These are phyloP conservation scores for Rhynchotus rufescens DNA, from an alignment of 2,797 vertebrate genomes.

Conservation along the genomic window DNA sequence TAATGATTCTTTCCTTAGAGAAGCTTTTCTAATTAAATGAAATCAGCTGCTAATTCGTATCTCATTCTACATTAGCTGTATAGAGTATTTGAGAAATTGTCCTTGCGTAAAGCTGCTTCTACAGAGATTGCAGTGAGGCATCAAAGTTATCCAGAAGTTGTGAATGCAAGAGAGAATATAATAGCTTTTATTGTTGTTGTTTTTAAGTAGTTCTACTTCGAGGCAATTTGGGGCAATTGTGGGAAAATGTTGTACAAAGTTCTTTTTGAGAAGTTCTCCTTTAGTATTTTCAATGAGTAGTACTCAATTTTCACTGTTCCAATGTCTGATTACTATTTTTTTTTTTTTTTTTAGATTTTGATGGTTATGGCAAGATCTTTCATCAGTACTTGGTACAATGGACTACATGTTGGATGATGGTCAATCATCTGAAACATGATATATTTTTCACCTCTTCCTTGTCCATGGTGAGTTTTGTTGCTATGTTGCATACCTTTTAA, in stretches of 20 bases:
- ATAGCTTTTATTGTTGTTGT: too few relatives aligned
- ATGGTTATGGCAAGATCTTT: slow-evolving; percentile 51
- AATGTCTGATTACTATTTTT: not conserved
- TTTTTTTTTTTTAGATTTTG: slow-evolving; percentile 34
- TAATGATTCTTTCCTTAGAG: not conserved
- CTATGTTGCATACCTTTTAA: not conserved
- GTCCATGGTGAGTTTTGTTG: slow-evolving; percentile 56
- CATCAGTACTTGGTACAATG: not conserved
- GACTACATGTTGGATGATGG: slow-evolving; percentile 41
- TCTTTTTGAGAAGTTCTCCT: not conserved
- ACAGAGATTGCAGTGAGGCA: not conserved
- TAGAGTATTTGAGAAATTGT: not conserved
- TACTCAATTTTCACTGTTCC: not conserved
- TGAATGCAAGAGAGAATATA: not conserved
- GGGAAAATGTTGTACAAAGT: not conserved
- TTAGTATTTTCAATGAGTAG: not conserved
- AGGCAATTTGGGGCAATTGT: not conserved
- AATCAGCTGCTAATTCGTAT: not conserved
- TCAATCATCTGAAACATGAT: slow-evolving; percentile 38
- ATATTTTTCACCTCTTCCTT: not conserved
- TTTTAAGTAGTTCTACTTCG: not conserved
- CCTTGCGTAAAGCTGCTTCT: not conserved
- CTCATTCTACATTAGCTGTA: not conserved
- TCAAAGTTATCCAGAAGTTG: not conserved
- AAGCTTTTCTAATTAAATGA: not conserved